Conservation (phyloP, 2,113 vertebrate genomes). For the Prionailurus viverrinus region DNA sequence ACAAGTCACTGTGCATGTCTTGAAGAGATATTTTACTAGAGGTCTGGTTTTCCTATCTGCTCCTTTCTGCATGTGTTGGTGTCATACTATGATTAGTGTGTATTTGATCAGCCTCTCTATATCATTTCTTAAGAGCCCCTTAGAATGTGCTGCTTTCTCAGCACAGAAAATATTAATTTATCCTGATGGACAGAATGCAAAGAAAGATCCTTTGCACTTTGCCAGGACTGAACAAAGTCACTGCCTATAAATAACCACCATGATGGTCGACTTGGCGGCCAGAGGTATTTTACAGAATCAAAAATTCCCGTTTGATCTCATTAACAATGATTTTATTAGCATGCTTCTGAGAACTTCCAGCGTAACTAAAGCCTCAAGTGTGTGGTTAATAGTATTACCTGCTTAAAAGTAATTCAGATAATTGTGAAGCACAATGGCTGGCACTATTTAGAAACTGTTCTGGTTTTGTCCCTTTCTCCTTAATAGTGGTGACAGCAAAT, state of each 20-base stretch:
- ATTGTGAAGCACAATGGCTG: slow-evolving; percentile 9
- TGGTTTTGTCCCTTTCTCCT: background rate
- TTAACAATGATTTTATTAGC: slow-evolving; percentile 63
- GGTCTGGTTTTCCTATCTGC: background rate
- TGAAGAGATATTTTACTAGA: background rate
- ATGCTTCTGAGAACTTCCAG: slow-evolving; percentile 51
- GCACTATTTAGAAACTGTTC: background rate
- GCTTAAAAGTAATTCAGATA: slow-evolving; percentile 49
- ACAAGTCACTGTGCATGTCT: background rate
- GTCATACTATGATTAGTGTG: background rate
- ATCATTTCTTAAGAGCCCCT: slow-evolving; percentile 52
- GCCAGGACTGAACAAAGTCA: background rate
- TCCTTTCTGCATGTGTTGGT: background rate
- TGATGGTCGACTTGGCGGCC: background rate
- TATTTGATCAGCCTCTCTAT: slow-evolving; percentile 41
- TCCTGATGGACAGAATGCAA: slow-evolving; percentile 24
- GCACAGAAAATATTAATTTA: slow-evolving; percentile 60
- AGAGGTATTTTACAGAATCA: background rate
- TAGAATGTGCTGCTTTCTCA: slow-evolving; percentile 31
- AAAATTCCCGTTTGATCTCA: slow-evolving; percentile 53
- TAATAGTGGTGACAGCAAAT: background rate
- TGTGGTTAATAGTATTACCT: slow-evolving; percentile 65
- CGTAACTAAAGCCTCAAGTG: background rate
- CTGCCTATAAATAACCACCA: slow-evolving; percentile 17
- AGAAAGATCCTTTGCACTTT: background rate